Conservation (phyloP, 2,113 vertebrate genomes). For the Patagioenas fasciata region DNA sequence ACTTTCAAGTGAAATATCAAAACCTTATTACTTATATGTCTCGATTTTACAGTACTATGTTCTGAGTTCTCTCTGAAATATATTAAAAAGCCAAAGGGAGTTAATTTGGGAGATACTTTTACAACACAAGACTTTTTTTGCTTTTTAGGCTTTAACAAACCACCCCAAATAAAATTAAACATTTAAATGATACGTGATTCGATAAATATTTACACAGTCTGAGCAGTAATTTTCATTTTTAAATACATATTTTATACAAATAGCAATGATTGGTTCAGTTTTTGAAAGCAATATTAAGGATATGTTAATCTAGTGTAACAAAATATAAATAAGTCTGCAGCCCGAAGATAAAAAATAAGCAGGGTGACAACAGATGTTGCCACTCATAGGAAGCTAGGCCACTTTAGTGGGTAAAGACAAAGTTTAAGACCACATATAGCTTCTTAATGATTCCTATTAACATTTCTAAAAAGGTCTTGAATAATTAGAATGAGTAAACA, state of each 20-base stretch:
- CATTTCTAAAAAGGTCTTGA: not conserved
- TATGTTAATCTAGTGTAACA: not conserved
- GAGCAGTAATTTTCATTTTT: not conserved
- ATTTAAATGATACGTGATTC: not conserved
- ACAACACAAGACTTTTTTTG: not conserved
- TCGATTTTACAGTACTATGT: not conserved
- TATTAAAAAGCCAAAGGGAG: not conserved
- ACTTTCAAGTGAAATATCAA: not conserved
- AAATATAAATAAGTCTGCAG: not conserved
- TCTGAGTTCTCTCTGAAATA: not conserved
- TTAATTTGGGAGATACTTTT: not conserved
- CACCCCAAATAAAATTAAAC: not conserved
- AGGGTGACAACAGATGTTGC: not conserved
- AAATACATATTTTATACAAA: not conserved
- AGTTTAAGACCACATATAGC: not conserved
- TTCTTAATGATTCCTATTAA: slow-evolving; percentile 19
- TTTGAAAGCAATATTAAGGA: slow-evolving; percentile 9
- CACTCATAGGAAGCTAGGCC: not conserved
- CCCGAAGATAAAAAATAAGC: not conserved
- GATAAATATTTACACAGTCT: not conserved
- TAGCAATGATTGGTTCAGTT: not conserved
- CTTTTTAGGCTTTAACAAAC: not conserved
- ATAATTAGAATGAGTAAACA: not conserved
- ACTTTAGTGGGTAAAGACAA: not conserved
- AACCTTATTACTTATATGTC: not conserved